Conservation (phyloP, 2,797 vertebrate species). For the Ispidina lecontei region DNA sequence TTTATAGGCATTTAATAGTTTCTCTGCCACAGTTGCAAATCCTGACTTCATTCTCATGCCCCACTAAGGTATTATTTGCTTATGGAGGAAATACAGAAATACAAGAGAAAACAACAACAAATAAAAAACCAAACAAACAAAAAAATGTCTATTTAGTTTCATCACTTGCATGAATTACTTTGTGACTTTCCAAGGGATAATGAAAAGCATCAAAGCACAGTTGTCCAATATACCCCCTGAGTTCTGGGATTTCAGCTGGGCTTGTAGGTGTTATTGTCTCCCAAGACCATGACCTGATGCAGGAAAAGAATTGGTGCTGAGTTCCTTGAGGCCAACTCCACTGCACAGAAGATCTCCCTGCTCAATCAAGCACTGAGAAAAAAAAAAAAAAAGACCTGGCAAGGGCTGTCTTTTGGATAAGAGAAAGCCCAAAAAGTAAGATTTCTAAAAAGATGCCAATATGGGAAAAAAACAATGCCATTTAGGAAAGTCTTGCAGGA, state of each 20-base stretch:
- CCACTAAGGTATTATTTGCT: conserved; percentile 1
- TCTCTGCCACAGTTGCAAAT: not conserved
- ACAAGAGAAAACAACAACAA: not conserved
- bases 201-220: conserved; percentile 7
- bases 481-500: not conserved
- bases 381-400: not conserved
- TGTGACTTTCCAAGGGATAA: not conserved
- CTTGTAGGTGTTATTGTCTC: not conserved
- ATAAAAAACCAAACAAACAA: not conserved
- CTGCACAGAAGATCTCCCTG: not conserved
- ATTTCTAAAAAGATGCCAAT: not conserved
- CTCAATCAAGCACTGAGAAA: not conserved
- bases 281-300: not conserved
- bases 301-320: not conserved
- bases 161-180: not conserved
- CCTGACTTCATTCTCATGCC: conserved; percentile 10
- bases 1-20: conserved; percentile 47
- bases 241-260: not conserved
- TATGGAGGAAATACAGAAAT: not conserved
- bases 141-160: not conserved
- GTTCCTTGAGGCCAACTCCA: not conserved
- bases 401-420: not conserved
- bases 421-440: not conserved
- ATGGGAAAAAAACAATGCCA: not conserved
- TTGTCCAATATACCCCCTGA: not conserved